A percentile compares a stretch with the other conserved stretches of the same genome.
phyloP scores from a whole-genome alignment of 2,888 invertebrate species.

The Adelognathus sp. region DNA sequence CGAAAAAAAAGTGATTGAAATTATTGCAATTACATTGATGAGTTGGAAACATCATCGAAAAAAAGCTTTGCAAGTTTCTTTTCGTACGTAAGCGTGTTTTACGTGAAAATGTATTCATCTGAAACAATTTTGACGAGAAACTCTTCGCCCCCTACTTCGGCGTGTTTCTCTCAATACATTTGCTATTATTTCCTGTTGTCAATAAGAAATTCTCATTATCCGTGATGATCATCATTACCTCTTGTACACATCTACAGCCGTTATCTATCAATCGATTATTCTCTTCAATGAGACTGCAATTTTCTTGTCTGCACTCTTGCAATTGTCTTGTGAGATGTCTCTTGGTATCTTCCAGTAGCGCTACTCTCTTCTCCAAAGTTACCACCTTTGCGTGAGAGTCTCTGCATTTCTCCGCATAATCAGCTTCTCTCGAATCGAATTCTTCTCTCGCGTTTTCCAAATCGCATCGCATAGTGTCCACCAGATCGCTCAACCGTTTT shows the following conservation, averaged over 20 bases:
- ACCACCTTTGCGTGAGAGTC: conserved; percentile 61
- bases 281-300: conserved; percentile 67
- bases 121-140: no score
- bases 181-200: no score
- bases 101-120: no score
- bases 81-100: no score
- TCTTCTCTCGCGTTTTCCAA: conserved; percentile 65
- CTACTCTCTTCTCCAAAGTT: conserved; percentile 64
- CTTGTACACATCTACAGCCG: conserved; percentile 68
- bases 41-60: no score
- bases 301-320: conserved; percentile 66
- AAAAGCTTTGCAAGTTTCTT: no score
- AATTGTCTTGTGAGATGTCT: conserved; percentile 66
- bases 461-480: conserved; percentile 66
- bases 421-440: conserved; percentile 61
- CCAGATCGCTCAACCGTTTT: conserved; percentile 58
- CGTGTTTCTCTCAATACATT: no score
- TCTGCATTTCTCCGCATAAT: conserved; percentile 61
- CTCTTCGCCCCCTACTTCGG: no score
- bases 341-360: conserved; percentile 67
- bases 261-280: conserved; percentile 69
- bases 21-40: background rate
- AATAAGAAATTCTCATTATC: no score
- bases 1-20: conserved; percentile 11
- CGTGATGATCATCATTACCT: conserved; percentile 67